Base-by-base conservation (phyloP, 2,888 invertebrate genomes). In the Synergus itoensis region DNA sequence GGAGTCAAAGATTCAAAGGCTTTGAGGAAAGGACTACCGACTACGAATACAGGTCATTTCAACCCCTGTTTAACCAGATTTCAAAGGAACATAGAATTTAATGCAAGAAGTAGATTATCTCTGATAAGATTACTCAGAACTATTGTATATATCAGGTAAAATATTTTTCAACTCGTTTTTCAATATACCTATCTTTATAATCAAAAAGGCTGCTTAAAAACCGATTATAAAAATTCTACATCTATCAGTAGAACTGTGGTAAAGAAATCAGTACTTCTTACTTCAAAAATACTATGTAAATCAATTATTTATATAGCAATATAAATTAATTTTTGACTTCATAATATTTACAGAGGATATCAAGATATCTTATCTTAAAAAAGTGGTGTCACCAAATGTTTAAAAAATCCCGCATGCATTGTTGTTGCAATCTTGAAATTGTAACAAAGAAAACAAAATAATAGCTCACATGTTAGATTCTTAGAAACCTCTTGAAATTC, bases 1-100 rank as follows among this genome's bases (percentile, higher is more conserved):
- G 43, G 67, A 45, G 45, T 67, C 67, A 67, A 67, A 67, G 67
- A 69, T 45, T 69, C 67, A 69, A 69, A 69, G 45, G 67, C 28
- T 45, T 64, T n/a, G 64, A 64, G 41, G 40, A 64, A 64, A 64
- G 40, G 41, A 40, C 40, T 40, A 64, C 28, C 5, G 12, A 45
- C 45, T 45, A 69, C 67, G 67, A 45, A 28, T n/a, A 53, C 21
- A 45, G 67, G 67, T 45, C 43, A 43, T 69, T 45, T 12, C 28
- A 21, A 69, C 14, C 45, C 67, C 45, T 69, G 67, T 69, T 69
- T 18, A 69, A 45, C 67, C 14, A 64, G 67, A 18, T 45, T 45
- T 69, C 21, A 69, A 69, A 45, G 67, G 21, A 69, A 21, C 67
- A 43, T 28, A 45, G 45, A 69, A 48, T 28, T 43, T 7, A 18